Base-by-base conservation (phyloP, 2,888 invertebrate genomes). In the Lepetodrilus schrolli region DNA sequence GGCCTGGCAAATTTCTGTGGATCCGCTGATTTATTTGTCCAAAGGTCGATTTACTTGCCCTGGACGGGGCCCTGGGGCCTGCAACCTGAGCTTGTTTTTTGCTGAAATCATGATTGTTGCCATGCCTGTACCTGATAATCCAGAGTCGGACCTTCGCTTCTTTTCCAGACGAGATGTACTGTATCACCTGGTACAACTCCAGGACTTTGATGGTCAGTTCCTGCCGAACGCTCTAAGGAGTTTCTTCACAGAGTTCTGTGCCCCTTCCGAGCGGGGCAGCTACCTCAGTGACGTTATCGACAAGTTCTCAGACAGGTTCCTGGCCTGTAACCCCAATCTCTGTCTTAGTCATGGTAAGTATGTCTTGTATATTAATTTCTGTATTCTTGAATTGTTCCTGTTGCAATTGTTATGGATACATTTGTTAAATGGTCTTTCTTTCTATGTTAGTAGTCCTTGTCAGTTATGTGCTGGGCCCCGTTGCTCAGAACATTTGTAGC, bases 221-320 rank as follows among this genome's bases (percentile, higher is more conserved):
- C 85, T 92, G 68, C 91, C 92, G 3, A 91, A 91, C 80, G 92
- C 92, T 51, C 84, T 92, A 66, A 83, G 92, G 4, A 88, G 87
- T 72, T 91, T 92, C 73, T 92, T 92, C 81, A 81, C 84, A 68
- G 88, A 90, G 66, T 87, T 91, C 17, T 90, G 90, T 73, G 91
- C 92, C n/a, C 91, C 91, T 5, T 86, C 88, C 72, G 88, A 90
- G 70, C 82, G 91, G 37, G 91, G 90, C 73, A 88, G 87, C 72
- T 91, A 91, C 80, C 86, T 92, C 21, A 88, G 90, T 70, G 83
- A 87, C 20, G 86, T 92, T 69, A 87, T 92, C 1, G 91, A 91
- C 69, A 91, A 89, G 74, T 92, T 92, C 80, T 90, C 91, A 10
- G 86, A 89, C 37, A 78, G 91, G 58, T 92, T 91, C 80, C 91